These are phyloP conservation scores for Phylloscopus whistleri DNA, from an alignment of 2,113 vertebrate genomes.

Conservation along the genomic window DNA sequence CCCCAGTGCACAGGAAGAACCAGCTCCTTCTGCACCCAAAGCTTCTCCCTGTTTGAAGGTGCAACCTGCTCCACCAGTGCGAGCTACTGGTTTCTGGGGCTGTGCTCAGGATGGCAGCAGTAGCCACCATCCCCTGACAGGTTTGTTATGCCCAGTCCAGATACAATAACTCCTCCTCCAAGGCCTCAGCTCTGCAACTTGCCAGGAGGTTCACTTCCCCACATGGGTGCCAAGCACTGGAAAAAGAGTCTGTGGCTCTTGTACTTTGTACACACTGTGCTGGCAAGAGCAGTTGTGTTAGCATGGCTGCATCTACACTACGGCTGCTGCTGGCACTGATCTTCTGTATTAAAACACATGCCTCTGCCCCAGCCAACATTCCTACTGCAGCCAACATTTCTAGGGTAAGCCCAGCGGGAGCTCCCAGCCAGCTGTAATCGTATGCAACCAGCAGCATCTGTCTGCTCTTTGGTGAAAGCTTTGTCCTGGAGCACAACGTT, in stretches of 20 bases:
- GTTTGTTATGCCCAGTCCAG: background rate
- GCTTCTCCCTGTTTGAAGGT: background rate
- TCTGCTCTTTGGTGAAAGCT: background rate
- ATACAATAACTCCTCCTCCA: background rate
- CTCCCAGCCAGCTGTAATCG: background rate
- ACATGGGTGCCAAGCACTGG: background rate
- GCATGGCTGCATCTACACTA: background rate
- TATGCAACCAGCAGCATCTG: fast-evolving
- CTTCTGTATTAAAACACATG: background rate
- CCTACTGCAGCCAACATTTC: background rate
- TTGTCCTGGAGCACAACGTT: background rate
- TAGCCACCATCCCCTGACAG: background rate
- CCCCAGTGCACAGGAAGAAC: background rate
- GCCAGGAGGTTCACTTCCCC: background rate
- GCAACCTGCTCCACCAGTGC: background rate
- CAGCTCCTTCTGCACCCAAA: background rate
- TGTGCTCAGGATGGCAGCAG: background rate
- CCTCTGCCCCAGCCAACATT: constrained; percentile 21
- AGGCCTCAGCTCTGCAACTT: background rate
- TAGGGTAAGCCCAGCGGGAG: background rate
- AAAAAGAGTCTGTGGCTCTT: background rate
- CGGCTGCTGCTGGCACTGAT: background rate
- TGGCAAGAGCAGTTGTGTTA: background rate
- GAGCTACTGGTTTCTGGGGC: background rate
- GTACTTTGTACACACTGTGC: background rate